Percentiles rank a stretch among this genome's conserved stretches.
phyloP scores from a whole-genome alignment of 2,113 vertebrate genomes.

The Nanger granti region DNA sequence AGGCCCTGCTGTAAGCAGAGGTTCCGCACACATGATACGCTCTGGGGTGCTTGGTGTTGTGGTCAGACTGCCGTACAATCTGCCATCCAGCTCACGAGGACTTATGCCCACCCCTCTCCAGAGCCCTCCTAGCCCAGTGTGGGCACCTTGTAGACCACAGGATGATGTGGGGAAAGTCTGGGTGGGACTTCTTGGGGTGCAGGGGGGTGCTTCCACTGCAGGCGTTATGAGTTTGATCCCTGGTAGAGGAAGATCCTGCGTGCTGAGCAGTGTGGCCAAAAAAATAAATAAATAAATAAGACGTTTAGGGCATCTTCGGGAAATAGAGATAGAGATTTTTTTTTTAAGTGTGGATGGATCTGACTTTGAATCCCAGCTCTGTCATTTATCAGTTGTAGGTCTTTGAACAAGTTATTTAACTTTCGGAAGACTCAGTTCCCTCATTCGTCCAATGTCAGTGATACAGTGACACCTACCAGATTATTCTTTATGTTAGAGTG shows the following conservation, averaged over 20 bases:
- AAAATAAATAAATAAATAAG: neutral
- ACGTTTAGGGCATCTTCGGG: rapidly evolving
- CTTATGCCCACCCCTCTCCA: neutral
- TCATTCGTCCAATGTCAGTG: neutral
- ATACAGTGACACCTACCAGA: neutral
- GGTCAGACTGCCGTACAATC: no score
- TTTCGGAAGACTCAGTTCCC: neutral
- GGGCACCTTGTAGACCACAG: neutral
- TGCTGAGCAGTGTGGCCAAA: neutral
- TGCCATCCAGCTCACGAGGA: rapidly evolving
- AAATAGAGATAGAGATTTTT: neutral
- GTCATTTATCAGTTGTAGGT: neutral
- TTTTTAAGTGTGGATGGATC: neutral
- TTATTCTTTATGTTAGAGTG: neutral
- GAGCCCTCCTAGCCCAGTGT: rapidly evolving
- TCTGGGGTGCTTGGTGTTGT: neutral
- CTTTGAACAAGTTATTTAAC: neutral
- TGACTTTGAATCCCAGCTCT: neutral
- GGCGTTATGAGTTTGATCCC: neutral
- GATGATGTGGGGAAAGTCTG: rapidly evolving
- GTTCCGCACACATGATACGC: neutral
- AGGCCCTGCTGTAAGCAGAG: neutral
- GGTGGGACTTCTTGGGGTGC: neutral
- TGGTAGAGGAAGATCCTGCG: neutral
- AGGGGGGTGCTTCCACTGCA: neutral